Conservation (phyloP, 2,888 invertebrate species). For the Limnephilus lunatus region DNA sequence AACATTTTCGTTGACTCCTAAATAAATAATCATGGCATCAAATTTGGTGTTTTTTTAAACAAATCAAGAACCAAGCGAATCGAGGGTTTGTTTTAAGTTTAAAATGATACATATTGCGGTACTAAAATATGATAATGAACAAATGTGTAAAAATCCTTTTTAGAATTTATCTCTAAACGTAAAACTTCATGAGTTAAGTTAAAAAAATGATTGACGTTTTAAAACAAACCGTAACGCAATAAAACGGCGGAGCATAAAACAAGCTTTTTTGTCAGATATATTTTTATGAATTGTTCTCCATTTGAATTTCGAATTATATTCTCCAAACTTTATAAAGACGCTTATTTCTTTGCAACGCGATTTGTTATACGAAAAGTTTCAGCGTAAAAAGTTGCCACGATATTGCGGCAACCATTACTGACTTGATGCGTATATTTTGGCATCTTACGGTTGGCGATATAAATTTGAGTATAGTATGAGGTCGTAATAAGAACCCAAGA, state of each 20-base stretch:
- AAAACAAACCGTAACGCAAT: background rate
- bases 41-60: background rate
- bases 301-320: conserved; percentile 10
- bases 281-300: background rate
- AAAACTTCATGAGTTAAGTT: background rate
- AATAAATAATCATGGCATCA: background rate
- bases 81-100: background rate
- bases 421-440: conserved; percentile 24
- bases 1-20: background rate
- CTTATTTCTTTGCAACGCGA: conserved; percentile 3
- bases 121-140: background rate
- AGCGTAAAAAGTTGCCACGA: conserved; percentile 16
- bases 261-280: background rate
- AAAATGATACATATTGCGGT: background rate
- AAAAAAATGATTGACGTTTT: background rate
- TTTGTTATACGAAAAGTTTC: conserved; percentile 33
- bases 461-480: background rate
- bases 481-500: background rate
- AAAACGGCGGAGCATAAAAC: background rate
- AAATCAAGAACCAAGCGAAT: no score
- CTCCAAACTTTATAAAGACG: background rate
- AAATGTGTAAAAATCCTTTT: background rate
- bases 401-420: conserved; percentile 13
- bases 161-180: background rate
- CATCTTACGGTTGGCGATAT: background rate